Evolutionary conservation across 2,113 vertebrate species (phyloP).

Genomic region (Cacatua alba): DNA sequence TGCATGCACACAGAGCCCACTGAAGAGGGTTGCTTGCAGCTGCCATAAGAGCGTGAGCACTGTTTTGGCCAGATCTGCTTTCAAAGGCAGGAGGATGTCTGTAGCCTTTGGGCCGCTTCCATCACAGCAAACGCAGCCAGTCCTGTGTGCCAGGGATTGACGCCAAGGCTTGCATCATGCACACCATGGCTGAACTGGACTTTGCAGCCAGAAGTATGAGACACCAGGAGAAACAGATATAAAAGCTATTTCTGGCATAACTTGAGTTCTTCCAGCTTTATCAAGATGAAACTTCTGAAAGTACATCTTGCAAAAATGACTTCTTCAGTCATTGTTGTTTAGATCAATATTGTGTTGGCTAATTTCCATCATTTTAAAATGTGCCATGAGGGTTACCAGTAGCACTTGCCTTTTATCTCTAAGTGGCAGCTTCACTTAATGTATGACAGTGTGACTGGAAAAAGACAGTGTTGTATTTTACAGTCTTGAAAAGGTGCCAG

Average conservation of each 20-base stretch:
- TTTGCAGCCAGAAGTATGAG: background rate
- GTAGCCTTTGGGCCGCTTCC: background rate
- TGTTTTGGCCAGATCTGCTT: background rate
- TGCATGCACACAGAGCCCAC: background rate
- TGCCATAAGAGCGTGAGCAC: background rate
- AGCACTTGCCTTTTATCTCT: background rate
- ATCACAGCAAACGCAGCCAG: background rate
- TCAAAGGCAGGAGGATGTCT: background rate
- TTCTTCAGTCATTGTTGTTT: background rate
- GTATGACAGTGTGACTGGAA: background rate
- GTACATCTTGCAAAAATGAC: background rate
- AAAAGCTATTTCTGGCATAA: constrained; percentile 1
- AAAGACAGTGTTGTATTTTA: background rate
- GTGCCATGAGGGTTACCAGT: background rate
- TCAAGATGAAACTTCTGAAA: background rate
- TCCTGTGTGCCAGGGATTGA: background rate
- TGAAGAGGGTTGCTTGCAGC: background rate
- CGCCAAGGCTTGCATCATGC: background rate
- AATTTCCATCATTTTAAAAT: background rate
- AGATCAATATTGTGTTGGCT: background rate
- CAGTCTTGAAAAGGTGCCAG: background rate
- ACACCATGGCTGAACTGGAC: background rate
- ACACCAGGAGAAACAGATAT: background rate
- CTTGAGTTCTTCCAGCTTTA: background rate
- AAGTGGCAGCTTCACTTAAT: background rate